These are phyloP conservation scores for Gobius niger DNA, from an alignment of 2,113 vertebrate species.

Conservation along the genomic window DNA sequence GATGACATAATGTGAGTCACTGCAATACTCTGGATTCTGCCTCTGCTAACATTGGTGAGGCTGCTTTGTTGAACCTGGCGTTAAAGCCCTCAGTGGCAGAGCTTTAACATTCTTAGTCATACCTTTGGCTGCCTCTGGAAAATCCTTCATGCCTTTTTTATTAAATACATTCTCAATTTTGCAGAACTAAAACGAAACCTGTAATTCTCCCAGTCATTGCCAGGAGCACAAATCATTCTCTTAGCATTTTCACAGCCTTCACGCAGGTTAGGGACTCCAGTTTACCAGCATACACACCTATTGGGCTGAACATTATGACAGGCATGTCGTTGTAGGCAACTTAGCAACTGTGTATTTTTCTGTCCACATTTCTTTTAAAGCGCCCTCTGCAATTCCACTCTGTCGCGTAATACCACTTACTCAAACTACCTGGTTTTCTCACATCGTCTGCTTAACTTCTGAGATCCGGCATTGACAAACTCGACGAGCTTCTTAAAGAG, in stretches of 20 bases:
- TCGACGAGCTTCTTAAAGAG: no score
- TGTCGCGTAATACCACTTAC: no score
- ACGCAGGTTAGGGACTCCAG: slow-evolving; percentile 11
- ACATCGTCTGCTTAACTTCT: no score
- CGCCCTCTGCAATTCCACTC: no score
- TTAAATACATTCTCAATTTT: slow-evolving; percentile 12
- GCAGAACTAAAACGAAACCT: slow-evolving; percentile 20
- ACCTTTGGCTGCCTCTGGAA: slow-evolving; percentile 17
- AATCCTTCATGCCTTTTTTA: slow-evolving; percentile 15
- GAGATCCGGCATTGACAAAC: no score
- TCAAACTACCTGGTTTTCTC: no score
- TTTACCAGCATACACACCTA: slow-evolving; percentile 23
- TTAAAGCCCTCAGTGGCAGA: slow-evolving; percentile 24
- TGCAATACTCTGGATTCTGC: background rate
- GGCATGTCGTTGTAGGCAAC: background rate
- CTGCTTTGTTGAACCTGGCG: slow-evolving; percentile 16
- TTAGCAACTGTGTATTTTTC: no score
- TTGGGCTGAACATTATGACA: background rate
- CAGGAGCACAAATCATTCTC: slow-evolving; percentile 31
- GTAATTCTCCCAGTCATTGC: slow-evolving; percentile 3
- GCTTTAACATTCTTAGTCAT: slow-evolving; percentile 42
- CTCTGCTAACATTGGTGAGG: slow-evolving; percentile 9
- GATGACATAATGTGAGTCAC: background rate
- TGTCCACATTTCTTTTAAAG: no score
- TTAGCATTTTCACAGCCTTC: slow-evolving; percentile 14